A percentile compares a stretch with the other conserved stretches of the same genome.
Conservation (phyloP, 1,140 invertebrate species). For the Philotrypesis tridentata region DNA sequence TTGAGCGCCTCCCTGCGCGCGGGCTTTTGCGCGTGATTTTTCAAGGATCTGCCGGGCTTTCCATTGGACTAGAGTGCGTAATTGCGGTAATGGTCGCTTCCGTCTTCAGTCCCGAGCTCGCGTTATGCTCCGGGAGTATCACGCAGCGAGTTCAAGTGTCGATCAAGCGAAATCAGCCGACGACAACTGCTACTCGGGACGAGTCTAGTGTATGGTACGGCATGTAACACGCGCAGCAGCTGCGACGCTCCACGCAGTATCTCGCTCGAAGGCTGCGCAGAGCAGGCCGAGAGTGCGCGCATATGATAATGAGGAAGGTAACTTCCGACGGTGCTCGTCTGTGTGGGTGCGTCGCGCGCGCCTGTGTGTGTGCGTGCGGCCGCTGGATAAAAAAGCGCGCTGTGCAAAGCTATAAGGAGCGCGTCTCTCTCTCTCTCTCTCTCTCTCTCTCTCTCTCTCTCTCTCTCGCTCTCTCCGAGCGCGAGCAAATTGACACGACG, state of each 20-base stretch:
- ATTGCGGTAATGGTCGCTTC: background rate
- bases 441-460: constrained; percentile 36
- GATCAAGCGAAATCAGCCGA: background rate
- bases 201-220: constrained; percentile 60
- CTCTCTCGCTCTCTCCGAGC: constrained; percentile 58
- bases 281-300: constrained; percentile 54
- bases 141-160: constrained; percentile 6
- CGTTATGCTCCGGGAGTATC: too few species aligned
- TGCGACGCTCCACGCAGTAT: background rate
- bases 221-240: too few species aligned
- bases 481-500: constrained; percentile 69
- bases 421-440: constrained; percentile 52
- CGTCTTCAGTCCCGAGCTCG: background rate
- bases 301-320: constrained; percentile 75
- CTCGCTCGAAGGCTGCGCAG: constrained; percentile 70
- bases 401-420: constrained; percentile 71
- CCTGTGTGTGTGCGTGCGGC: too few species aligned
- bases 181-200: background rate
- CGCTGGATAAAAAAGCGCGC: constrained; percentile 8
- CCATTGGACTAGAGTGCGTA: too few species aligned
- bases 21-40: too few species aligned
- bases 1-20: background rate
- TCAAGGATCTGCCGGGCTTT: too few species aligned
- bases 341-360: too few species aligned
- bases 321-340: constrained; percentile 70